Evolutionary conservation across 2,113 vertebrate genomes (phyloP), one percentile per base, ranked within the genome.

Genomic region (Sardina pilchardus): DNA sequence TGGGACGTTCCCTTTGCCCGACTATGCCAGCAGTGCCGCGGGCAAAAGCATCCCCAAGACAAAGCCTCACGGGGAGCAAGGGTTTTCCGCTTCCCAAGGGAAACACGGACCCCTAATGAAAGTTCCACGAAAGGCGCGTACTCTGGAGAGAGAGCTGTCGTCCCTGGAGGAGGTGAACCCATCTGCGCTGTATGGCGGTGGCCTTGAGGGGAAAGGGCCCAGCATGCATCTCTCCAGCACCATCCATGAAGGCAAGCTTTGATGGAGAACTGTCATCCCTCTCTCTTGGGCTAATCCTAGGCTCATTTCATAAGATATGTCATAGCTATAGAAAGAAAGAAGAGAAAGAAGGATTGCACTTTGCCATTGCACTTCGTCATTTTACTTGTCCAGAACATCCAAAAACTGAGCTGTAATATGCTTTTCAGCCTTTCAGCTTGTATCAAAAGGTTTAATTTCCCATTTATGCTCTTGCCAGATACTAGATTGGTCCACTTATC

Each of bases 1-100:
- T 8, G 98, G 98, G 2, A 99, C 98, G 5, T 99, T 99, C 91
- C 98, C 98, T 0, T 96, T 98, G 8, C 98, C 98, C 0, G 98
- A 99, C 90, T 97, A 98, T 50, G 96, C 94, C 34, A 93, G 94
- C 9, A 96, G 97, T 0, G 94, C 94, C 0, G 95, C 97, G 0
- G 95, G 95, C 10, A 97, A 97, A 67, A 96, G 95, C 42, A 91
- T 96, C 85, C 96, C 97, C 50, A 97, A 97, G 89, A 91, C 92
- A 0, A 96, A 95, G 91, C 86, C 93, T 0, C 95, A 96, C 12
- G 94, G 95, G 0, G 97, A 97, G 48, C 95, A 92, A n/a, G 94
- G 93, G 80, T 88, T 92, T 86, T n/a, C 94, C 0, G 91, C 92
- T 2, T 93, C 94, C 87, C 95, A 89, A 0, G 94, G 93, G 39